phyloP scores from a whole-genome alignment of 2,797 vertebrate genomes.

The Aythya fuligula region DNA sequence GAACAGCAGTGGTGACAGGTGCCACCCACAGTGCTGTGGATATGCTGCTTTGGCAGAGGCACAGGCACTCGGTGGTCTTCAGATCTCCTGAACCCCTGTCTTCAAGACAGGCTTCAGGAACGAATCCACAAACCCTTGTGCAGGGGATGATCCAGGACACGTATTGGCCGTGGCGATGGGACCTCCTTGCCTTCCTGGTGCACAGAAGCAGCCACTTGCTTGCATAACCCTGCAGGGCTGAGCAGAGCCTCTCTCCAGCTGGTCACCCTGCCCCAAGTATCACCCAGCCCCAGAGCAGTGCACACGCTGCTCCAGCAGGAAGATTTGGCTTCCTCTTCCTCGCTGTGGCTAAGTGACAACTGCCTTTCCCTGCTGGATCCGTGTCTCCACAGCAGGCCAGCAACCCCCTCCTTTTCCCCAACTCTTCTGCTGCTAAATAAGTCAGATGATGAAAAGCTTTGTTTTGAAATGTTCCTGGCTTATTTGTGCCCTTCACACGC shows the following conservation, averaged over 20 bases:
- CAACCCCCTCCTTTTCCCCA: neutral
- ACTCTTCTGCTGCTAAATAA: neutral
- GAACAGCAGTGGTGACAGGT: neutral
- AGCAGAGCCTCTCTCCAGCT: neutral
- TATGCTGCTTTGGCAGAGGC: neutral
- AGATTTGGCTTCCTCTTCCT: neutral
- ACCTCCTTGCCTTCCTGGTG: neutral
- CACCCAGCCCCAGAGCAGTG: neutral
- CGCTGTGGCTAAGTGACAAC: neutral
- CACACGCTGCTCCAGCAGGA: neutral
- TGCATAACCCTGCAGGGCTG: neutral
- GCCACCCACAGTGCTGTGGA: neutral
- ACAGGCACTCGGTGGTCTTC: neutral
- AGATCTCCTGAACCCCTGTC: neutral
- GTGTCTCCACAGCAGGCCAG: neutral
- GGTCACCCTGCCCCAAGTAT: neutral
- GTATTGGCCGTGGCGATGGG: accelerated
- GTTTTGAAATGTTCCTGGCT: neutral
- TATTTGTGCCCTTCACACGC: neutral
- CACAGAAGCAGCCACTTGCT: neutral
- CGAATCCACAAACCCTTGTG: neutral
- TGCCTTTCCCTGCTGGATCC: neutral
- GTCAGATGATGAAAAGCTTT: neutral
- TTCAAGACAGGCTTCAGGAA: neutral
- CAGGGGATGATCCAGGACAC: too few species aligned